Conservation (phyloP, 1,140 invertebrate genomes). For the Hesperophylax magnus region DNA sequence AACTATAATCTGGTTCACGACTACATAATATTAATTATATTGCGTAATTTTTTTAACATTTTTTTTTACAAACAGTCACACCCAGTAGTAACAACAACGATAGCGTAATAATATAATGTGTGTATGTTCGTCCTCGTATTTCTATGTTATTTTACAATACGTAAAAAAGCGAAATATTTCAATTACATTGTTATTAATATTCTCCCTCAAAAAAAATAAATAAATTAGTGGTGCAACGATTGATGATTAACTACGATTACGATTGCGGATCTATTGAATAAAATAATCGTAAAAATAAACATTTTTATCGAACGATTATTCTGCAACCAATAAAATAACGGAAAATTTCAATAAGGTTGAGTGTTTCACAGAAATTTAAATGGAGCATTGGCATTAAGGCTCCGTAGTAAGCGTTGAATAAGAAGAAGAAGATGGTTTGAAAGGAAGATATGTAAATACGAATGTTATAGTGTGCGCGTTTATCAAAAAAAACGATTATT, state of each 20-base stretch:
- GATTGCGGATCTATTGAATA: not conserved
- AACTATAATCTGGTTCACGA: not conserved
- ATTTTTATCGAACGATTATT: not conserved
- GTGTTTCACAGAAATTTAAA: too few relatives aligned
- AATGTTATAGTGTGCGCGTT: too few relatives aligned
- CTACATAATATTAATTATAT: constrained; percentile 41
- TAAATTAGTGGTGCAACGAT: not conserved
- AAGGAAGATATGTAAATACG: too few relatives aligned
- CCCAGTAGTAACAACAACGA: constrained; percentile 58
- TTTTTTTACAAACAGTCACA: constrained; percentile 57
- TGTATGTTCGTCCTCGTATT: not conserved
- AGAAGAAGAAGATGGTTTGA: too few relatives aligned
- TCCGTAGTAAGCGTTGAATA: too few relatives aligned
- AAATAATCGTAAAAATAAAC: not conserved
- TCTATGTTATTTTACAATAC: not conserved
- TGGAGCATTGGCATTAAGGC: too few relatives aligned
- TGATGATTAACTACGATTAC: not conserved
- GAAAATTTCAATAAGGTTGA: not conserved
- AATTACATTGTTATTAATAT: too few relatives aligned
- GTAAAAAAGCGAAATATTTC: not conserved
- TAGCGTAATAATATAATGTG: not conserved
- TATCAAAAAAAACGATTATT: too few relatives aligned
- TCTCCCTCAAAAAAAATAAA: too few relatives aligned
- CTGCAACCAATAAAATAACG: not conserved
- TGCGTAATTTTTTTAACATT: constrained; percentile 53